phyloP scores from a whole-genome alignment of 1,140 invertebrate genomes.

The Caerostris darwini region DNA sequence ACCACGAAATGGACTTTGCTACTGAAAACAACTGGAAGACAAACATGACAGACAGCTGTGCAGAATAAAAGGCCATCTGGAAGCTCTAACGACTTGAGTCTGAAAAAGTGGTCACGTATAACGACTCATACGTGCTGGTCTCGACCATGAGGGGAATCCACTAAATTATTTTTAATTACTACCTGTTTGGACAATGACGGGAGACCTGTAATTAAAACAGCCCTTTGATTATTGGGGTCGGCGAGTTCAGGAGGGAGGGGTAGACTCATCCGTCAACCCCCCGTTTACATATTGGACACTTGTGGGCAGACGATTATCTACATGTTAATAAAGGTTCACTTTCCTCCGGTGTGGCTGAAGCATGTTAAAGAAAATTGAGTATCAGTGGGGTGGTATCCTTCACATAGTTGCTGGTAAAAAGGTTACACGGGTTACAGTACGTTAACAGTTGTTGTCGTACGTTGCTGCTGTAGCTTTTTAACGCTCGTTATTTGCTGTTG shows the following conservation, averaged over 20 bases:
- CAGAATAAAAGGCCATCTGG: not conserved
- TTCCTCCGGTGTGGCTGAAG: not conserved
- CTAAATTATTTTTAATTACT: conserved; percentile 57
- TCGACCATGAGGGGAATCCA: not conserved
- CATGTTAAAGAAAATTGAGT: not conserved
- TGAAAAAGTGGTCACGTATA: conserved; percentile 21
- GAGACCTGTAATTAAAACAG: conserved; percentile 44
- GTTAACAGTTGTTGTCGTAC: not conserved
- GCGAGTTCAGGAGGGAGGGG: not conserved
- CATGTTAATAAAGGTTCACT: not conserved
- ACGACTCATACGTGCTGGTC: conserved; percentile 5
- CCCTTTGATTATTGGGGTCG: conserved; percentile 44
- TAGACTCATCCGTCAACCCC: conserved; percentile 31
- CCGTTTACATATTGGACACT: conserved; percentile 46
- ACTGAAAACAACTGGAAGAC: not conserved
- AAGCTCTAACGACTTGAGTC: not conserved
- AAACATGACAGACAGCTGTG: not conserved
- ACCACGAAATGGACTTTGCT: not conserved
- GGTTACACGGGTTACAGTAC: not conserved
- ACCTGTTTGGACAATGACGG: conserved; percentile 49
- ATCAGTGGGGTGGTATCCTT: not conserved
- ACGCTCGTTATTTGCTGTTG: not conserved
- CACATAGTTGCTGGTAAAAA: not conserved
- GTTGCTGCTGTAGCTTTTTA: not conserved
- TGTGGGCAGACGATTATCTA: conserved; percentile 19